Evolutionary conservation across 2,113 vertebrate genomes (phyloP), one percentile per base, ranked within the genome.

Genomic region (Podarcis muralis): DNA sequence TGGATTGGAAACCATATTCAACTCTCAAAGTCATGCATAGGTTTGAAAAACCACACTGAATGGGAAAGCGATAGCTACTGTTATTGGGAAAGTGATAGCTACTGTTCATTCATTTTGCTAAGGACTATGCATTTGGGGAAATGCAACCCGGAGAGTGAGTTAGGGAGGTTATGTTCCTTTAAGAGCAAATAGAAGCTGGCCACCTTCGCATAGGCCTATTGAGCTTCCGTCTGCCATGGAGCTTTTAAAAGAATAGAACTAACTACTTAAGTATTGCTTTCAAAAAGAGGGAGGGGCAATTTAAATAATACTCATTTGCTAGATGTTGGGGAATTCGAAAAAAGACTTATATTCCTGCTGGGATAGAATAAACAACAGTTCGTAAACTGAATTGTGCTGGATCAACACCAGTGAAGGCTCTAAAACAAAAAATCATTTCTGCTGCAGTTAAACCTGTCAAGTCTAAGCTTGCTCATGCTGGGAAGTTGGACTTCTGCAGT

Each of bases 401-500:
- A 6, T 1, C 20, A 85, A 57, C 65, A 81, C 15, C 90, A 48
- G 75, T 79, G 68, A 53, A 37, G 27, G 85, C 87, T 78, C 32
- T 69, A 59, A 82, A 35, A 72, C 69, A 1, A 11, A 0, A 0
- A 0, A 0, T n/a, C 0, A 43, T 72, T n/a, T 0, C 62, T 0
- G 20, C 84, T 74, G 6, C 1, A 71, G 74, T 92, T 85, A 48
- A 81, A 86, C 71, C 84, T 86, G 85, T 83, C 79, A 81, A 89
- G 53, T 30, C 23, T 32, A 68, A 92, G 85, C 90, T 88, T 22
- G 85, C 92, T 92, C 91, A 15, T 25, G 87, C 83, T 92, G 92
- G 90, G 87, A 89, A 88, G 84, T 85, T 91, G 89, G 15, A 74
- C 40, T 90, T 93, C 87, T 81, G 32, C 81, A 30, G 0, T 65